Evolutionary conservation across 2,797 vertebrate species (phyloP).

Genomic region (Poecilia velifera): DNA sequence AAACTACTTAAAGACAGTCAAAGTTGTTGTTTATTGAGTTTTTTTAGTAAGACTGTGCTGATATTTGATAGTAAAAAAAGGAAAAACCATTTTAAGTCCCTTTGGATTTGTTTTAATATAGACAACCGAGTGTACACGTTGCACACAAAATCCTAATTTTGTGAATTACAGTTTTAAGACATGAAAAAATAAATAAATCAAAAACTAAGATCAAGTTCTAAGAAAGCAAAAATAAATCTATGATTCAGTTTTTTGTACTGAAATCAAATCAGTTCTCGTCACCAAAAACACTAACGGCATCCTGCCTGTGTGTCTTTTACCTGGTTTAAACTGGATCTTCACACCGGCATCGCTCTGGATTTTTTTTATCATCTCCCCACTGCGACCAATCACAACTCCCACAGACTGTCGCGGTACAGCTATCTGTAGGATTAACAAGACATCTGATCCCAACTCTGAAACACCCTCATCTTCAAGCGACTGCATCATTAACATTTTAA

Average conservation of each 20-base stretch:
- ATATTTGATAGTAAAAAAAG: neutral
- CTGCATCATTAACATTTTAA: neutral
- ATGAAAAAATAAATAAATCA: neutral
- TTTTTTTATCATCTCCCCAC: constrained; percentile 97
- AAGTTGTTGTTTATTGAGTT: neutral
- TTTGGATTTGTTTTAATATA: neutral
- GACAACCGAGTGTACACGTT: neutral
- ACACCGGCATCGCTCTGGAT: constrained; percentile 96
- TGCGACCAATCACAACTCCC: constrained; percentile 93
- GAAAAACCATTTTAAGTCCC: neutral
- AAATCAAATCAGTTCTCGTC: neutral
- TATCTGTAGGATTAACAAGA: constrained; percentile 77
- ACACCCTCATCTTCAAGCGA: neutral
- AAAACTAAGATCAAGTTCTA: neutral
- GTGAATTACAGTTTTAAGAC: neutral
- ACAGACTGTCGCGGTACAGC: constrained; percentile 94
- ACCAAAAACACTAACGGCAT: neutral
- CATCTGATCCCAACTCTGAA: neutral
- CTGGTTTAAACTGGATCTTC: constrained; percentile 97
- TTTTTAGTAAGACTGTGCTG: neutral
- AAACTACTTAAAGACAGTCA: neutral
- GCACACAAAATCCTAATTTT: neutral
- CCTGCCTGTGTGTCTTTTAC: constrained; percentile 59
- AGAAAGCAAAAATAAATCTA: neutral
- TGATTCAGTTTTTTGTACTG: neutral